Evolutionary conservation across 1,140 invertebrate genomes (phyloP), one percentile per base, ranked within the genome.

Genomic region (Conopomorpha cramerella): DNA sequence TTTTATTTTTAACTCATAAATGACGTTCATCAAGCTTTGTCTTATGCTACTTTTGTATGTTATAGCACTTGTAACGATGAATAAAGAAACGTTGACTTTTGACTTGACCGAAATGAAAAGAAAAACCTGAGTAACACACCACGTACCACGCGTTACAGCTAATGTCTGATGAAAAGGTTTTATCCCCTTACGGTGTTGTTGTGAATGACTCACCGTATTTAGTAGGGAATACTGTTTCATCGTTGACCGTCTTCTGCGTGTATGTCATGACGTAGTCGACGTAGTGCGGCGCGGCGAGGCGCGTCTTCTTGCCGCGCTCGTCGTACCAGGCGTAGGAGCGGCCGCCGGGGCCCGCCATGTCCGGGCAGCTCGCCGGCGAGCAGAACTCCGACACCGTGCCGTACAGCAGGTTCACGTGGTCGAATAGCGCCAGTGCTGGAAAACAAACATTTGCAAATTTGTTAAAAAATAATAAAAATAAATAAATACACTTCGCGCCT

Each of bases 181-280:
- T 30, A 14, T 8, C 6, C 4, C 8, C 3, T 13, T 7, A 8
- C 13, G 28, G 3, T 11, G 3, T 12, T 32, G 15, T 4, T 10
- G 38, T 8, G 16, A 6, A 27, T 14, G 1, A 30, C 54, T 87
- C 81, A 95, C 95, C 95, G 81, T 95, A 97, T 86, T 98, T 98
- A 55, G 95, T 98, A 78, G 96, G 96, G 84, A 98, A 99, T 70
- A 96, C 87, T 61, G 86, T 86, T 83, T 98, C 95, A 79, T 99
- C 95, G 78, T 90, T 95, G 76, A 98, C 89, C 51, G 93, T 96
- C 81, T 95, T 95, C 77, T 98, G 95, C 46, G 92, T 95, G 80
- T 91, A 96, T 31, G 95, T 96, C 92, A 98, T 98, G 59, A 97
- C 94, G 82, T 96, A 98, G 81, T 99, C 96, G 77, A 98, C 92